phyloP scores from a whole-genome alignment of 2,113 vertebrate species.

The Nannospalax galili region DNA sequence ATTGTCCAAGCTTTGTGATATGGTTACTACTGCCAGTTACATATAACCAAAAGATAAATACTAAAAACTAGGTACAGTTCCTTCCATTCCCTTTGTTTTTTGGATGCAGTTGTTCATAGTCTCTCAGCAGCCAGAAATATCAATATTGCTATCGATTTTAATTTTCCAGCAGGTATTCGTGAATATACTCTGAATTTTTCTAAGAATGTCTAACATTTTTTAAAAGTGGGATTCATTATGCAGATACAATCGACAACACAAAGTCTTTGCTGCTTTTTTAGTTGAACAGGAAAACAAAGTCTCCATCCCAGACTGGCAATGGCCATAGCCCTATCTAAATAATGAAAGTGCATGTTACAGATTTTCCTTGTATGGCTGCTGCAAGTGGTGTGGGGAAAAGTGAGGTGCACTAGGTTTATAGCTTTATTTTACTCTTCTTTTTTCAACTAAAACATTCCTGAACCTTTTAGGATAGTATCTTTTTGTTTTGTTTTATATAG shows the following conservation, averaged over 20 bases:
- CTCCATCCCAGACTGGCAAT: conserved; percentile 3
- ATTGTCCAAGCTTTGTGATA: background rate
- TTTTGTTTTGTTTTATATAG: background rate
- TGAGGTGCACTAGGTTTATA: background rate
- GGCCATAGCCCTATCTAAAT: background rate
- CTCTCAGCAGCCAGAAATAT: conserved; percentile 38
- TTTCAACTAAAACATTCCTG: background rate
- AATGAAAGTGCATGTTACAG: background rate
- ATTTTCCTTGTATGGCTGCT: background rate
- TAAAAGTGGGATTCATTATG: conserved; percentile 64
- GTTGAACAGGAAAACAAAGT: conserved; percentile 45
- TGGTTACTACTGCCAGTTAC: too few species aligned
- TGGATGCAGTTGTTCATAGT: background rate
- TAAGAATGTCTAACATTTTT: conserved; percentile 62
- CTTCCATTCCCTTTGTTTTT: background rate
- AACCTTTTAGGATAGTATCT: background rate
- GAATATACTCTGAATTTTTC: conserved; percentile 30
- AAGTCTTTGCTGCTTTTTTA: conserved; percentile 64
- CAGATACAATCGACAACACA: conserved; percentile 50
- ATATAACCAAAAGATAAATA: background rate
- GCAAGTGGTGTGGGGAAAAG: background rate
- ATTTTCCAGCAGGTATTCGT: conserved; percentile 33
- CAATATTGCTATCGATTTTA: conserved; percentile 41
- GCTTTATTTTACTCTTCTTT: background rate
- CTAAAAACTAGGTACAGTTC: background rate